Base-by-base conservation (phyloP, 2,797 vertebrate species). In the Phalanger gymnotis region DNA sequence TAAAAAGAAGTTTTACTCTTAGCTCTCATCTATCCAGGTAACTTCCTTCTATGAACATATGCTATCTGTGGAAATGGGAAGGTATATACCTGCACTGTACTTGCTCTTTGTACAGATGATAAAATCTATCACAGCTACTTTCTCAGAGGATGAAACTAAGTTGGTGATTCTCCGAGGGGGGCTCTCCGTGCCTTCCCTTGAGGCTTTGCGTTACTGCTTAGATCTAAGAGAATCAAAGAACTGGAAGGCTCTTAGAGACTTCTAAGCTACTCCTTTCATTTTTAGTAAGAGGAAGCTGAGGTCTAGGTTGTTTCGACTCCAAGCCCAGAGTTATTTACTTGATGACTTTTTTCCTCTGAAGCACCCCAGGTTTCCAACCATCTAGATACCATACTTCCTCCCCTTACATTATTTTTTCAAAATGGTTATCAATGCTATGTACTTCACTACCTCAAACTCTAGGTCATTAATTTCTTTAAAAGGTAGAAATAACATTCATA, bases 71-170 rank as follows among this genome's bases (percentile, higher is more conserved):
- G 12, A 54, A 28, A 90, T 5, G 51, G 93, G 53, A 40, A 81
- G 28, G 61, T 55, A 7, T 2, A 9, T 22, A 3, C 19, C 40
- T 51, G 14, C n/a, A 30, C 4, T 57, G 28, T 61, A 28, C 55
- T n/a, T 81, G 16, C 12, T 30, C 53, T 61, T 1, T 5, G 53
- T 7, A 52, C 10, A 19, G 5, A 54, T 0, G 3, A 7, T 1
- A 16, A 93, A 3, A 58, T 27, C 31, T 1, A 2, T 54, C 12
- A 19, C 90, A 30, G 11, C 66, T 91, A 12, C 0, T n/a, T n/a
- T 87, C 11, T 52, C 28, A 56, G 92, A n/a, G 0, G 5, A 34
- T 27, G 30, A 90, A 4, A 54, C 6, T 0, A 19, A 27, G 6
- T 11, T 87, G 10, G 40, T 87, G 73, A 31, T 16, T 30, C 56